Base-by-base conservation (phyloP, 2,797 vertebrate genomes). In the Pipistrellus kuhlii region DNA sequence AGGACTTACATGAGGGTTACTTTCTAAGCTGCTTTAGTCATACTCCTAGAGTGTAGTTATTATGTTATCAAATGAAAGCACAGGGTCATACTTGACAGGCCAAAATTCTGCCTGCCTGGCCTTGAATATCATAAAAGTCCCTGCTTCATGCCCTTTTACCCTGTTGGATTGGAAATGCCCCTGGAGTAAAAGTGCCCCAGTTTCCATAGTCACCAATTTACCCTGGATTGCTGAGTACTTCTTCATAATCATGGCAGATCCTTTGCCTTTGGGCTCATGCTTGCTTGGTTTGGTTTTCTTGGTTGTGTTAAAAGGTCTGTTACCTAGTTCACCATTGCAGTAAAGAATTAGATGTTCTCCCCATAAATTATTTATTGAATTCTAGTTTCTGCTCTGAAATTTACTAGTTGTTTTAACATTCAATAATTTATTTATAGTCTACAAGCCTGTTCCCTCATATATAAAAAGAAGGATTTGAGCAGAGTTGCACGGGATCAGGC, bases 141-240 rank as follows among this genome's bases (percentile, higher is more conserved):
- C 2, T 0, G 1, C 3, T 8, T 46, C 25, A 8, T 1, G 30
- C 57, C 25, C 23, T 27, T 3, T 41, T n/a, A 5, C 41, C 62
- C 18, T 48, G 68, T 38, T 8, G 21, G n/a, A 48, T 30, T 83
- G 27, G 2, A 48, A 72, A 20, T 11, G 23, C 2, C 13, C 10
- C 20, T 10, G 10, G 23, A 55, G 11, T 15, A 15, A 38, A n/a
- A 41, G 62, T 15, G 35, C 23, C 57, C 68, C 6, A 15, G 6
- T 71, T 73, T 38, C 21, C 35, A 25, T 10, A 14, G 75, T 62
- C 44, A 38, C 10, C 78, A 55, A 0, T 13, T 59, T 46, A 15
- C 64, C 23, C 78, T n/a, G 23, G 20, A 64, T 87, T 25, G 35
- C 15, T 30, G 17, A 72, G 11, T 41, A 32, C 32, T 44, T 78